Percentiles rank a stretch among this genome's conserved stretches.
Conservation (phyloP, 2,113 vertebrate genomes). For the Lota lota region DNA sequence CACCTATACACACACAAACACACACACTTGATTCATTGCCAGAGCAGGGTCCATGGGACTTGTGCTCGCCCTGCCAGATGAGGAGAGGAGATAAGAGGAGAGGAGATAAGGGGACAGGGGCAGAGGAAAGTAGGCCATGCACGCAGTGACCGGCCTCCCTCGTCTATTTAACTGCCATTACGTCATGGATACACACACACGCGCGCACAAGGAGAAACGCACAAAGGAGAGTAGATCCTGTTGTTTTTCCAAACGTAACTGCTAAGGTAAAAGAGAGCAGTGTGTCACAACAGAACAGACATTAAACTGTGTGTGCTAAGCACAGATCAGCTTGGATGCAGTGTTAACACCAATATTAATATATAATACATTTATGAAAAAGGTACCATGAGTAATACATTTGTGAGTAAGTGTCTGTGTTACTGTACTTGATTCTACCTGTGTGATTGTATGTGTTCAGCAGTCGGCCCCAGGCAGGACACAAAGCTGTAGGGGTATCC, state of each 20-base stretch:
- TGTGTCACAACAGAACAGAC: too few species aligned
- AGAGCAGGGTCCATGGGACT: conserved; percentile 47
- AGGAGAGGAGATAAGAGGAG: conserved; percentile 52
- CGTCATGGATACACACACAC: conserved; percentile 37
- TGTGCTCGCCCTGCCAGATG: conserved; percentile 56
- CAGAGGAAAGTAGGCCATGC: conserved; percentile 55
- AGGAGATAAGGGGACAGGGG: conserved; percentile 17
- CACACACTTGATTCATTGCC: not conserved
- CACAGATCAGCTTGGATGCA: too few species aligned
- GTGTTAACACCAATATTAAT: too few species aligned
- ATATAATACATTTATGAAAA: too few species aligned
- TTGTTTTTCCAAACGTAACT: not conserved
- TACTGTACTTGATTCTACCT: not conserved
- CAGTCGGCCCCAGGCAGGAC: too few species aligned
- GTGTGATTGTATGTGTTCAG: not conserved
- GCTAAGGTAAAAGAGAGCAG: too few species aligned
- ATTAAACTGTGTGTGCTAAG: too few species aligned
- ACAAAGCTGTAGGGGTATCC: too few species aligned
- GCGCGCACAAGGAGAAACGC: conserved; percentile 19
- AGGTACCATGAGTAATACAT: too few species aligned
- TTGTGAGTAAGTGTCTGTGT: not conserved
- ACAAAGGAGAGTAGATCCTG: not conserved
- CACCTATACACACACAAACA: not conserved
- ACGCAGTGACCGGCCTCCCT: conserved; percentile 51
- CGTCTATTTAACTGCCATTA: conserved; percentile 40